A percentile compares a stretch with the other conserved stretches of the same genome.
These are phyloP conservation scores for Drosophila nigrodunni DNA, from an alignment of 1,140 invertebrate genomes.

Conservation along the genomic window DNA sequence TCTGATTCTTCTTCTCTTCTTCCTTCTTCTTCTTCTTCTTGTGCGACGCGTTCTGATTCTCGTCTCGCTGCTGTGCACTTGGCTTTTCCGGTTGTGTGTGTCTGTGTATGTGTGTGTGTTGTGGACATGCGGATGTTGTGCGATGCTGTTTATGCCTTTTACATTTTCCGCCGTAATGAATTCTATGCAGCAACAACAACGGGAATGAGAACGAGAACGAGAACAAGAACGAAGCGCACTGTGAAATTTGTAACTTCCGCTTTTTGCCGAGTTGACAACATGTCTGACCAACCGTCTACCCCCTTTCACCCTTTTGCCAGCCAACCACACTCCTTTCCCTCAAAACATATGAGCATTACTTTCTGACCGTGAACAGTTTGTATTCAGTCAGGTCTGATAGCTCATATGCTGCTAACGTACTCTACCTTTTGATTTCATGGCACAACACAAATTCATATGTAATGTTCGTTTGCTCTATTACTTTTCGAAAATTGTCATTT, in stretches of 20 bases:
- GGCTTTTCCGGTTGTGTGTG: constrained; percentile 36
- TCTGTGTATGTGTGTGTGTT: constrained; percentile 19
- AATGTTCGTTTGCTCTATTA: not conserved
- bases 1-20: not conserved
- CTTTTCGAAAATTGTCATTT: constrained; percentile 12
- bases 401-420: not conserved
- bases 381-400: not conserved
- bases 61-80: constrained; percentile 66
- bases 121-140: constrained; percentile 76
- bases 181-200: constrained; percentile 59
- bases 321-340: no score
- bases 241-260: constrained; percentile 80
- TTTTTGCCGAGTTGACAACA: constrained; percentile 80
- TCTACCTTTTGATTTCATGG: not conserved
- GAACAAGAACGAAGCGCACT: constrained; percentile 43
- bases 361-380: constrained; percentile 8
- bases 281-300: constrained; percentile 50
- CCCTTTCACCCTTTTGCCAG: not conserved
- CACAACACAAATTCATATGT: not conserved
- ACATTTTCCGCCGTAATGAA: constrained; percentile 81
- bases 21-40: not conserved
- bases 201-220: not conserved
- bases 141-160: constrained; percentile 82
- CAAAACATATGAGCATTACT: not conserved
- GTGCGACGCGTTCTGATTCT: constrained; percentile 1